Percentiles rank a stretch among this genome's conserved stretches.
Conservation (phyloP, 2,113 vertebrate genomes). For the Centropus bengalensis region DNA sequence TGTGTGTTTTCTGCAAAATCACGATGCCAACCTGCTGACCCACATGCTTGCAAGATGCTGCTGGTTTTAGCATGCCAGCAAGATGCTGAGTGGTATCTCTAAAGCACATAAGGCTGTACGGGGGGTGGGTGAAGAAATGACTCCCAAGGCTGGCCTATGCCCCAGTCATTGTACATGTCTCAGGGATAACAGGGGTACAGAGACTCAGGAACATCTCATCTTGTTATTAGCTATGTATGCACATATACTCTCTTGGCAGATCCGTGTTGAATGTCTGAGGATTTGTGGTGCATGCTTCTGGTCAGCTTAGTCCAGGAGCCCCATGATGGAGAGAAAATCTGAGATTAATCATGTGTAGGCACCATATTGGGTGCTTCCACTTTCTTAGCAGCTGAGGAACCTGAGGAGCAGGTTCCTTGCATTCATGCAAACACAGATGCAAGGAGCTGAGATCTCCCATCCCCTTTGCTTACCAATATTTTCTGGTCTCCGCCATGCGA, state of each 20-base stretch:
- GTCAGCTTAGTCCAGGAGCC: background rate
- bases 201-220: background rate
- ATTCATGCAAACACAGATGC: background rate
- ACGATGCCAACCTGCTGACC: too few relatives aligned
- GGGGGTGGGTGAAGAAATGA: background rate
- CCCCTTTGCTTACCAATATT: slow-evolving; percentile 40
- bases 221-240: background rate
- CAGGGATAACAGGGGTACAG: background rate
- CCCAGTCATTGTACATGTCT: fast-evolving
- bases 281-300: fast-evolving
- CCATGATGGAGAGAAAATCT: background rate
- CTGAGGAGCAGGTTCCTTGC: background rate
- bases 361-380: background rate
- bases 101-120: fast-evolving
- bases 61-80: background rate
- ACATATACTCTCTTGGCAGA: background rate
- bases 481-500: slow-evolving; percentile 43
- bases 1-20: background rate
- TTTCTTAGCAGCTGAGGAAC: slow-evolving; percentile 1
- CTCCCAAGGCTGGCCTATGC: background rate
- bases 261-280: background rate
- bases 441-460: background rate
- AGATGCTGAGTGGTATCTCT: background rate
- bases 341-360: background rate
- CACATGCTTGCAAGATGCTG: background rate